Evolutionary conservation across 23 tunicate genomes (phyloP).

Genomic region (Diplosoma virens): DNA sequence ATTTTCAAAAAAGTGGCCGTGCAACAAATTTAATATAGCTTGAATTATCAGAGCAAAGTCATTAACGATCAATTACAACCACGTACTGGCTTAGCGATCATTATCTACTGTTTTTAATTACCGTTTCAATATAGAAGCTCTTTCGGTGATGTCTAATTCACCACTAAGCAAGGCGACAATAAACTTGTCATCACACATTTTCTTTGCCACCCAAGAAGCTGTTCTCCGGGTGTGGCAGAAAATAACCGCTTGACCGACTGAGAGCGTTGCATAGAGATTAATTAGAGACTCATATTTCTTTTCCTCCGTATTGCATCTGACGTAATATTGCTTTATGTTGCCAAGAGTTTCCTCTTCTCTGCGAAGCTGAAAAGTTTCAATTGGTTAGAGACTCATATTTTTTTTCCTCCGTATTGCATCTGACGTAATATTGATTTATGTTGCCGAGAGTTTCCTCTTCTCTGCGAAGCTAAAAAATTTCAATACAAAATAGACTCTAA

Average conservation of each 20-base stretch:
- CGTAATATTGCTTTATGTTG: conserved; percentile 94
- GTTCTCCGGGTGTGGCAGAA: conserved; percentile 90
- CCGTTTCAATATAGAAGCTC: conserved; percentile 87
- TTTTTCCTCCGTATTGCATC: conserved; percentile 58
- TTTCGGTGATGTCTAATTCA: conserved; percentile 79
- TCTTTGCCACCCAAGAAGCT: conserved; percentile 92
- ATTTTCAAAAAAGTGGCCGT: too few relatives aligned
- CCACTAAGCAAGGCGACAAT: conserved; percentile 93
- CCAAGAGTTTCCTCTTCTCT: conserved; percentile 94
- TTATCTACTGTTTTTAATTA: not conserved
- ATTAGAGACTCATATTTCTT: conserved; percentile 79
- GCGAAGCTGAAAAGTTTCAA: conserved; percentile 54
- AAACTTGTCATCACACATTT: conserved; percentile 77
- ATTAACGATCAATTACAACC: too few relatives aligned
- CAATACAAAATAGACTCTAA: too few relatives aligned
- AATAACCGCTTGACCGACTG: conserved; percentile 95
- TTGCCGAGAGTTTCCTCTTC: conserved; percentile 94
- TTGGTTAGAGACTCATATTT: conserved; percentile 86
- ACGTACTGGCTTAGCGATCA: not conserved
- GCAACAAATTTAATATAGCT: too few relatives aligned
- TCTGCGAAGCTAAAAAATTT: conserved; percentile 59
- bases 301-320: conserved; percentile 60
- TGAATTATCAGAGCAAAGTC: too few relatives aligned
- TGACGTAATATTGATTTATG: conserved; percentile 92
- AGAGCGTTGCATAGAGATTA: conserved; percentile 67